A percentile compares a stretch with the other conserved stretches of the same genome.
Conservation (phyloP, 2,888 invertebrate species). For the Hypolimnas misippus region DNA sequence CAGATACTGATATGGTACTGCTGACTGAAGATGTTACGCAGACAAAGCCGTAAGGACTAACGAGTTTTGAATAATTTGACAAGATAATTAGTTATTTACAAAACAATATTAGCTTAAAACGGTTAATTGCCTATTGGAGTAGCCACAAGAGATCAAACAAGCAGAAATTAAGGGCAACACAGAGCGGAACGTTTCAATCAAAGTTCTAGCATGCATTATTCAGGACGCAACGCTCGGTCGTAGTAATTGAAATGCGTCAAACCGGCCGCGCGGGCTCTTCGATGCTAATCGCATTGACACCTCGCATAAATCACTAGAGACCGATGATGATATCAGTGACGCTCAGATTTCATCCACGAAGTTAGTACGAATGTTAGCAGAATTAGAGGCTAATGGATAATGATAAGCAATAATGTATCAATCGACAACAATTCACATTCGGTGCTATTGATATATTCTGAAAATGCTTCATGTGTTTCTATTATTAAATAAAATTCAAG, state of each 20-base stretch:
- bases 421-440: too few species aligned
- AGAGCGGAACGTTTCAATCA: slow-evolving; percentile 62
- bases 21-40: too few species aligned
- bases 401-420: too few species aligned
- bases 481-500: too few species aligned
- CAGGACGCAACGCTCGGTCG: slow-evolving; percentile 51
- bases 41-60: too few species aligned
- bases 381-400: too few species aligned
- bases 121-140: background rate
- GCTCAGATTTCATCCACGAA: slow-evolving; percentile 6
- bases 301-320: slow-evolving; percentile 60
- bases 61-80: slow-evolving; percentile 8
- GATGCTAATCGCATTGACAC: slow-evolving; percentile 66
- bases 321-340: slow-evolving; percentile 44
- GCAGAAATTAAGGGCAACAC: slow-evolving; percentile 57
- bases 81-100: background rate
- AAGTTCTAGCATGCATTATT: slow-evolving; percentile 63
- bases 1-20: too few species aligned
- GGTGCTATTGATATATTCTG: too few species aligned
- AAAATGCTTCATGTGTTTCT: too few species aligned
- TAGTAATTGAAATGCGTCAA: slow-evolving; percentile 66
- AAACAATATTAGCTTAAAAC: background rate
- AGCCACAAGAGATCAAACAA: slow-evolving; percentile 50
- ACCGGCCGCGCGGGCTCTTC: slow-evolving; percentile 56
- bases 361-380: too few species aligned